These are phyloP conservation scores for Megathymus violae DNA, from an alignment of 1,140 invertebrate genomes.

Conservation along the genomic window DNA sequence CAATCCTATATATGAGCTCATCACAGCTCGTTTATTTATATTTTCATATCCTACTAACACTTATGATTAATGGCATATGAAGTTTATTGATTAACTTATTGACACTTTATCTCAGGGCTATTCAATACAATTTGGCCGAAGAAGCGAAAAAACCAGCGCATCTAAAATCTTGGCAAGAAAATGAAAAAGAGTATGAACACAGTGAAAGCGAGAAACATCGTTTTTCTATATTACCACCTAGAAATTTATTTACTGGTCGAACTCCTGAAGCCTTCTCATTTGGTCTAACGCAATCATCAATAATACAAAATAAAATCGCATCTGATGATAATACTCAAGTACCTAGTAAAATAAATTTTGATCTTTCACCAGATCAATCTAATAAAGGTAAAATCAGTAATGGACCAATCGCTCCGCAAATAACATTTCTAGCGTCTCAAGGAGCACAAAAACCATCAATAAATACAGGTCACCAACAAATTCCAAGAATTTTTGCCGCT, in stretches of 20 bases:
- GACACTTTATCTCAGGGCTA: conserved; percentile 62
- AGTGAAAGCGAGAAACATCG: conserved; percentile 50
- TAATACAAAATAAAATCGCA: conserved; percentile 59
- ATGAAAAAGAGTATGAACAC: conserved; percentile 51
- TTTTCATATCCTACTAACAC: too few relatives aligned
- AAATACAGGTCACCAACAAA: conserved; percentile 46
- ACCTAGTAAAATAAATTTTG: conserved; percentile 54
- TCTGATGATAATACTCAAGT: conserved; percentile 55
- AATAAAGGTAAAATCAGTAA: conserved; percentile 53
- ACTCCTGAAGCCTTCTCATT: conserved; percentile 77
- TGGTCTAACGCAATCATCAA: conserved; percentile 54
- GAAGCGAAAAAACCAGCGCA: conserved; percentile 73
- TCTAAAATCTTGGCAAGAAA: conserved; percentile 61
- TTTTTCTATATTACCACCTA: conserved; percentile 46
- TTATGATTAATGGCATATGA: too few relatives aligned
- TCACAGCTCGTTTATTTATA: too few relatives aligned
- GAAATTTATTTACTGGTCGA: conserved; percentile 73
- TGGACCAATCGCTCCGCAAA: conserved; percentile 69
- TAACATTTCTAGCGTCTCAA: conserved; percentile 77
- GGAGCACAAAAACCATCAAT: conserved; percentile 68
- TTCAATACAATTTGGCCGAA: conserved; percentile 79
- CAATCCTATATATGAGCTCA: too few relatives aligned
- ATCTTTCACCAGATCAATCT: conserved; percentile 54
- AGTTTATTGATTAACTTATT: too few relatives aligned
- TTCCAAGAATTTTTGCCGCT: conserved; percentile 51